Evolutionary conservation across 2,113 vertebrate genomes (phyloP), one percentile per base, ranked within the genome.

Genomic region (Pimephales promelas): DNA sequence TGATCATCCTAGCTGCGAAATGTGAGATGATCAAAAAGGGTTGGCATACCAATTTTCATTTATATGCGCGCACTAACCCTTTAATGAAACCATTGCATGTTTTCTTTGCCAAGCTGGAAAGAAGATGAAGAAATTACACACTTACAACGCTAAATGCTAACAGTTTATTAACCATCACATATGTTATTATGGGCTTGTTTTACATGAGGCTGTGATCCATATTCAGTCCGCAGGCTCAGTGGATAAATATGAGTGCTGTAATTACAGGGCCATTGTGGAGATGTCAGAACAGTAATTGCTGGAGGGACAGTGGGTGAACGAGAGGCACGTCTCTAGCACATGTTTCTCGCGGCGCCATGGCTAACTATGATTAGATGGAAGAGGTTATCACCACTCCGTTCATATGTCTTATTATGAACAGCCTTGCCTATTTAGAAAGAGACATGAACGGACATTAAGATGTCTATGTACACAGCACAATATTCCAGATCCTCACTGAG

Each of bases 201-300:
- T 78, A 75, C 57, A 75, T n/a, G 86, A 78, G 40, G 75, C 81
- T 83, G 83, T 83, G 83, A 87, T 79, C 81, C 70, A 52, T 68
- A 80, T 64, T 52, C 75, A 83, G 76, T 79, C 36, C 68, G 59
- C 40, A 31, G 59, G 84, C 83, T 83, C 74, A 76, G 74, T 88
- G 87, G 89, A 94, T 93, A 92, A 93, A 93, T 92, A 92, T 88
- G 87, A 88, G 88, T 87, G 72, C 87, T 86, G 90, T 94, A 94
- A 95, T 95, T 93, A 93, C 93, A 91, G 91, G 86, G 61, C 83
- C 91, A 92, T 92, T 92, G 91, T 90, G 89, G 86, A 90, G 89
- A 92, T 94, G 93, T 94, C 93, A 93, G 91, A 90, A 89, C 90
- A 90, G 89, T 93, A 93, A 94, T 93, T 94, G 93, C 93, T 90